A percentile compares a stretch with the other conserved stretches of the same genome.
Evolutionary conservation across 2,113 vertebrate species (phyloP).

Genomic region (Ancistrus triradiatus): DNA sequence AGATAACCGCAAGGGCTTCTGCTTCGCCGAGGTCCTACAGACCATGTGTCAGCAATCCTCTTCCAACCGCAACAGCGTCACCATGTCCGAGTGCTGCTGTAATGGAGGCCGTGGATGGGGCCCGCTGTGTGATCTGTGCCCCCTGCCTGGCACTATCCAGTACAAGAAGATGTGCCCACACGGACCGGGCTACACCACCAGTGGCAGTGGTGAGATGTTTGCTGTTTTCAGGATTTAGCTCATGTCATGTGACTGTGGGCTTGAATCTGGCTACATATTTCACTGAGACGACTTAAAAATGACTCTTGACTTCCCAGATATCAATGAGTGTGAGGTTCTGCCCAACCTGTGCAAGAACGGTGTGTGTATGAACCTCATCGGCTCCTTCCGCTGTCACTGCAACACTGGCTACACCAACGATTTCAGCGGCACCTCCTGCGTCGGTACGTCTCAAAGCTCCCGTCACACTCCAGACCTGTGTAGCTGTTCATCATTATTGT

Average conservation of each 20-base stretch:
- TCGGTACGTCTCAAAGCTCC: too few relatives aligned
- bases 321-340: slow-evolving; percentile 87
- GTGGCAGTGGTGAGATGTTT: slow-evolving; percentile 81
- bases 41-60: slow-evolving; percentile 84
- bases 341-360: slow-evolving; percentile 81
- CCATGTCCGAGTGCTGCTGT: slow-evolving; percentile 90
- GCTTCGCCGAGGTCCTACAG: slow-evolving; percentile 85
- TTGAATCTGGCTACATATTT: too few relatives aligned
- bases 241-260: too few relatives aligned
- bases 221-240: too few relatives aligned
- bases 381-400: slow-evolving; percentile 91
- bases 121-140: slow-evolving; percentile 85
- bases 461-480: too few relatives aligned
- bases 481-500: too few relatives aligned
- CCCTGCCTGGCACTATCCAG: slow-evolving; percentile 81
- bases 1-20: slow-evolving; percentile 87
- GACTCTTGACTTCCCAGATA: slow-evolving; percentile 66
- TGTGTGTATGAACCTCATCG: slow-evolving; percentile 89
- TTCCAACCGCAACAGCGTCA: slow-evolving; percentile 80
- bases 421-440: slow-evolving; percentile 75
- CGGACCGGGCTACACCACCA: slow-evolving; percentile 82
- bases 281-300: too few relatives aligned
- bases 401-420: slow-evolving; percentile 77
- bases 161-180: slow-evolving; percentile 93
- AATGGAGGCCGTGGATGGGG: slow-evolving; percentile 85